Evolutionary conservation across 1,140 invertebrate species (phyloP), one percentile per base, ranked within the genome.

Genomic region (Drosophila pseudoananassae): DNA sequence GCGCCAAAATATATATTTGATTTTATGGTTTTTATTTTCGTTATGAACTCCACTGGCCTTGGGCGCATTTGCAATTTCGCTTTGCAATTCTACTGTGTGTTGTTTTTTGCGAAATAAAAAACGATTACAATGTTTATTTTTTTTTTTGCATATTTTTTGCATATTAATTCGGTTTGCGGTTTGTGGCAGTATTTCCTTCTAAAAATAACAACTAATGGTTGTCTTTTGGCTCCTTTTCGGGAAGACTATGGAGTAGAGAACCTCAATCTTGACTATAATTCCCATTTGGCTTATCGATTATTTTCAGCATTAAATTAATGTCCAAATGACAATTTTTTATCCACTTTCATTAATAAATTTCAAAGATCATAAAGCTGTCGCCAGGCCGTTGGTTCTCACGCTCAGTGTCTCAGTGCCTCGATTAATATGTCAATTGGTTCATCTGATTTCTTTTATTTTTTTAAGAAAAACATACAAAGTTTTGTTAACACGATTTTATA

Each of bases 61-160:
- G 43, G 50, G 59, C 47, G 72, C 55, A 58, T 85, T 85, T 87
- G 78, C 84, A 72, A 87, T 60, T 85, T 79, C 46, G 81, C 77
- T 63, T 58, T 63, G n/a, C n/a, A 20, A 20, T 20, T 20, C 20
- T 20, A 20, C 20, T 20, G 20, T 20, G 20, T 20, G 20, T 20
- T 20, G 20, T 20, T 2, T 20, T 20, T 20, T 20, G 20, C 20
- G 20, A 20, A 20, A 20, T 20, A 20, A 10, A 43, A 23, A 52
- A 33, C 40, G 15, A 31, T 10, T 17, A 46, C 43, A 29, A 78
- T 60, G 29, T 56, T 57, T 58, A 75, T 56, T 56, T 56, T 82
- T 76, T 7, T 50, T 82, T 63, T 56, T 70, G 72, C 72, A 81
- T 82, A 82, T 78, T 64, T 69, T 57, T 53, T 72, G 65, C 60